phyloP scores from a whole-genome alignment of 2,888 invertebrate genomes.

The Rosalia funebris region DNA sequence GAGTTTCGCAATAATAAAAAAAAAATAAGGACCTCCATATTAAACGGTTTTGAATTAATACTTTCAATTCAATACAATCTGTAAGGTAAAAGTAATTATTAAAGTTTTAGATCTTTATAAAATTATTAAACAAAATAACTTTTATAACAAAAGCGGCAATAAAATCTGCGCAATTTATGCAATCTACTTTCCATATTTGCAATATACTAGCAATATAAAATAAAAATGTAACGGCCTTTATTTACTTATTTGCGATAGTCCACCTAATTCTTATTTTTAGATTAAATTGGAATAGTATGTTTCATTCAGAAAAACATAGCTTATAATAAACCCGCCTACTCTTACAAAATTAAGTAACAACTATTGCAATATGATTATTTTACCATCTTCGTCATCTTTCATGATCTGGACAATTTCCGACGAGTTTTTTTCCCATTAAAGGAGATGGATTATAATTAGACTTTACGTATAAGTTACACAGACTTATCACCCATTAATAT shows the following conservation, averaged over 20 bases:
- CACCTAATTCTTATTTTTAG: constrained; percentile 26
- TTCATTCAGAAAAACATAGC: neutral
- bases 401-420: constrained; percentile 20
- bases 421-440: constrained; percentile 23
- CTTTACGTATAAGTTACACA: neutral
- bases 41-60: neutral
- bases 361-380: constrained; percentile 16
- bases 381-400: constrained; percentile 24
- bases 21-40: neutral
- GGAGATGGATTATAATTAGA: constrained; percentile 22
- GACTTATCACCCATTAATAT: constrained; percentile 1
- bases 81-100: constrained; percentile 18
- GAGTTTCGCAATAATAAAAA: neutral
- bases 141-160: neutral
- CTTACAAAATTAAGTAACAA: constrained; percentile 5
- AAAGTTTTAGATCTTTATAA: constrained; percentile 1
- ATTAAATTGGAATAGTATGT: neutral
- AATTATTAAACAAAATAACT: too few relatives aligned
- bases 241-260: constrained; percentile 21
- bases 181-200: constrained; percentile 15
- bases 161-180: constrained; percentile 15
- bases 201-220: constrained; percentile 5
- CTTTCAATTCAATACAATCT: neutral
- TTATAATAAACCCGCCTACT: too few relatives aligned
- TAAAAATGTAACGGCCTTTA: constrained; percentile 11